Evolutionary conservation across 2,797 vertebrate species (phyloP).

Genomic region (Siniperca scherzeri): DNA sequence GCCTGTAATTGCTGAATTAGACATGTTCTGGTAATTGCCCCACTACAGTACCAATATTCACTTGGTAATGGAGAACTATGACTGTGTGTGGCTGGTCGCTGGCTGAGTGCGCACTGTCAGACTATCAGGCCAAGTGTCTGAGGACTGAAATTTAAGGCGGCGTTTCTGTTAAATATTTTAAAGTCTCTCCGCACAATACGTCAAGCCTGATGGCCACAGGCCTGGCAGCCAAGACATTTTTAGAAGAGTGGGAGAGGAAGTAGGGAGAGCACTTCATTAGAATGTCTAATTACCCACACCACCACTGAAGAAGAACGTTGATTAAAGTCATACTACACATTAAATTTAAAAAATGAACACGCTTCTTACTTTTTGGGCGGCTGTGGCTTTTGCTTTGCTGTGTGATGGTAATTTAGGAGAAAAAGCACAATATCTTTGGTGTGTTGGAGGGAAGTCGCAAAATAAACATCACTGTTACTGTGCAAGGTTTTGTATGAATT

Average conservation of each 20-base stretch:
- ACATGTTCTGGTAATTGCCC: constrained; percentile 53
- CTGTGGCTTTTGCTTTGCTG: constrained; percentile 53
- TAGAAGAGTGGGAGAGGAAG: constrained; percentile 83
- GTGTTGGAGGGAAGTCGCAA: constrained; percentile 52
- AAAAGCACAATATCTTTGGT: constrained; percentile 58
- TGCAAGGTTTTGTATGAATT: constrained; percentile 71
- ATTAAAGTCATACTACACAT: constrained; percentile 84
- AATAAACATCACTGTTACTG: constrained; percentile 72
- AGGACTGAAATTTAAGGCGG: constrained; percentile 82
- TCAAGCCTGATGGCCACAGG: constrained; percentile 81
- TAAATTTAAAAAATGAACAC: constrained; percentile 79
- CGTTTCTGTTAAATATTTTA: constrained; percentile 89
- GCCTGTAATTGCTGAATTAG: constrained; percentile 55
- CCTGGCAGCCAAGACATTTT: constrained; percentile 84
- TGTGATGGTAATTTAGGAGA: constrained; percentile 49
- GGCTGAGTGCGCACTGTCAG: constrained; percentile 42
- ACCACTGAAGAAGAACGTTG: constrained; percentile 79
- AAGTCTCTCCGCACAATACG: constrained; percentile 81
- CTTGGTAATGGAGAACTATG: constrained; percentile 32
- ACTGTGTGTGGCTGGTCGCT: constrained; percentile 45
- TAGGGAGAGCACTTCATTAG: constrained; percentile 85
- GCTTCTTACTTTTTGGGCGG: constrained; percentile 37
- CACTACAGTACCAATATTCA: constrained; percentile 47
- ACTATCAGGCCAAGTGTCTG: constrained; percentile 67
- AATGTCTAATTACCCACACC: constrained; percentile 87